These are phyloP conservation scores for Brachyptera risi DNA, from an alignment of 2,888 invertebrate species.

Conservation along the genomic window DNA sequence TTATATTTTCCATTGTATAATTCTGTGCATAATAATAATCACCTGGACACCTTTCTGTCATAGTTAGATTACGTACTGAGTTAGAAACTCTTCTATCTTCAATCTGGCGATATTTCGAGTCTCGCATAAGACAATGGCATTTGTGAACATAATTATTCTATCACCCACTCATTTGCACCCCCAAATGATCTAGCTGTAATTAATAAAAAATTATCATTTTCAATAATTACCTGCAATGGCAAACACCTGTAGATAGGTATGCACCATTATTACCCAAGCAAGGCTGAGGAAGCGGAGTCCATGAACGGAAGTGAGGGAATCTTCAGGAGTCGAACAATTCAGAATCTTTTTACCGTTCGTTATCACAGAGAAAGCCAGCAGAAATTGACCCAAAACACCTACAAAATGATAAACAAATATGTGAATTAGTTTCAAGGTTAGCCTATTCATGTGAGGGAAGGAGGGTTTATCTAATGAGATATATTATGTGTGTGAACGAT, in stretches of 20 bases:
- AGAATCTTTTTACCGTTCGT: conserved; percentile 72
- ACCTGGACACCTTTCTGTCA: no score
- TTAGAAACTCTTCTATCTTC: no score
- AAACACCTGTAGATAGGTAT: conserved; percentile 78
- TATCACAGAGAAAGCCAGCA: conserved; percentile 71
- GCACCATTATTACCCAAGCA: conserved; percentile 80
- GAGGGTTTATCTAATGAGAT: no score
- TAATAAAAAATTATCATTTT: background rate
- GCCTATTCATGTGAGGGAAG: no score
- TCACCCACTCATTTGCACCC: no score
- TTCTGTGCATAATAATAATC: no score
- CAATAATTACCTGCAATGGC: conserved; percentile 59
- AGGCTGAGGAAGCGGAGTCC: conserved; percentile 74
- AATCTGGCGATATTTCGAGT: no score
- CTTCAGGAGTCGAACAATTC: conserved; percentile 62
- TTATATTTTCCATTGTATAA: no score
- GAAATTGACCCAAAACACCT: conserved; percentile 57
- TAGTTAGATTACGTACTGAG: no score
- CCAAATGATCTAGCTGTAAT: background rate
- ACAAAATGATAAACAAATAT: no score
- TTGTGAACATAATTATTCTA: background rate
- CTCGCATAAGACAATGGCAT: background rate
- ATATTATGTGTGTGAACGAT: no score
- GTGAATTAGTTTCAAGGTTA: no score
- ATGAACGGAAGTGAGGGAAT: conserved; percentile 70